Base-by-base conservation (phyloP, 2,797 vertebrate species). In the Propithecus perrieri region DNA sequence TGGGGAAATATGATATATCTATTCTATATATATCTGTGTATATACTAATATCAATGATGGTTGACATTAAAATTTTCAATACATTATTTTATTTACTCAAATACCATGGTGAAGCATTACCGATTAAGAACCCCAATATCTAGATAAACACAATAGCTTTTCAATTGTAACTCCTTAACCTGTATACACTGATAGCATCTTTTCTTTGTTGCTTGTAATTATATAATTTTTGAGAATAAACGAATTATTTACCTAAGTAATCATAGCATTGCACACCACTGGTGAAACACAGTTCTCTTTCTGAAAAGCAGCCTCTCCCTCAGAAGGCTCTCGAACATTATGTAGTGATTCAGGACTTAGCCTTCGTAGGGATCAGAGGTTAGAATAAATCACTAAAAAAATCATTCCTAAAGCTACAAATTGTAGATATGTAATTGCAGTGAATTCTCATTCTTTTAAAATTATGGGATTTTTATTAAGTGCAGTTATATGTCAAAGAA, bases 401-500 rank as follows among this genome's bases (percentile, higher is more conserved):
- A 43, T 43, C 53, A 43, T 50, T 71, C 17, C 48, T 55, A 67
- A 94, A 96, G 26, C 26, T 46, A 48, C 2, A 83, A 24, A 63
- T 57, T 85, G 3, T 78, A 78, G 61, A 18, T 72, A 50, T n/a
- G 7, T 41, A 22, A 53, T 85, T n/a, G 26, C 33, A 84, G 46
- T 81, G 71, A 88, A 26, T 93, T 80, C 10, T 71, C 43, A 65
- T 48, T 79, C 48, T 65, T 90, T 89, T 59, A 86, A 92, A 92
- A 53, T 65, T 63, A 43, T 35, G 30, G 55, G n/a, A 57, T 67
- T 81, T 91, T 69, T 78, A 43, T 89, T 91, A 53, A 48, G 7
- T 79, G 4, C 8, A 69, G 46, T 35, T 22, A 35, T 65, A 48
- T 84, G 43, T 7, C 57, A 93, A 78, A 24, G 18, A 75, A 83